Evolutionary conservation across 2,888 invertebrate species (phyloP).

Genomic region (Meteorus cinctellus): DNA sequence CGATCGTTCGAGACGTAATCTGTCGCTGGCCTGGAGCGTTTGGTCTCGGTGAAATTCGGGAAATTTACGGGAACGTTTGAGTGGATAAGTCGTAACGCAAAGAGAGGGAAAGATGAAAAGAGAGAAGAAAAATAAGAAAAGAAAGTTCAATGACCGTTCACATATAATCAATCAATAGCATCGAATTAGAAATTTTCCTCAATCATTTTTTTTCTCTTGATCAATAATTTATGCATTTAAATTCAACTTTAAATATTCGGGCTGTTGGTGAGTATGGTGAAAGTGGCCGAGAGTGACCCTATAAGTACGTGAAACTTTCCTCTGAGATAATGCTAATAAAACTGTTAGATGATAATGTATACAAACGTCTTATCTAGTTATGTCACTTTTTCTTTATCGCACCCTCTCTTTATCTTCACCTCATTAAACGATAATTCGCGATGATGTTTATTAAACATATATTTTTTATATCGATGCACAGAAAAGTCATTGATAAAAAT

Average conservation of each 20-base stretch:
- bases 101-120: not conserved
- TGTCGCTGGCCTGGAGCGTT: constrained; percentile 6
- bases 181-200: not conserved
- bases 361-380: constrained; percentile 22
- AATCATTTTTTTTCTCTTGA: not conserved
- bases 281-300: constrained; percentile 28
- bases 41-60: constrained; percentile 31
- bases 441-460: not conserved
- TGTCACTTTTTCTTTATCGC: constrained; percentile 27
- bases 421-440: not conserved
- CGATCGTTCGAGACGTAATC: constrained; percentile 18
- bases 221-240: not conserved
- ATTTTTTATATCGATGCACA: not conserved
- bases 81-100: not conserved
- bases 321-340: constrained; percentile 25
- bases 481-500: not conserved
- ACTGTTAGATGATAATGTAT: constrained; percentile 28
- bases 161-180: not conserved
- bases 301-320: constrained; percentile 27
- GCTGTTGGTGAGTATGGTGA: constrained; percentile 21
- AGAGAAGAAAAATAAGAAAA: not conserved
- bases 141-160: constrained; percentile 17
- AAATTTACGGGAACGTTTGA: constrained; percentile 14
- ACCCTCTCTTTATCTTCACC: not conserved
- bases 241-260: not conserved